Conservation (phyloP, 2,113 vertebrate species). For the Zapus hudsonius region DNA sequence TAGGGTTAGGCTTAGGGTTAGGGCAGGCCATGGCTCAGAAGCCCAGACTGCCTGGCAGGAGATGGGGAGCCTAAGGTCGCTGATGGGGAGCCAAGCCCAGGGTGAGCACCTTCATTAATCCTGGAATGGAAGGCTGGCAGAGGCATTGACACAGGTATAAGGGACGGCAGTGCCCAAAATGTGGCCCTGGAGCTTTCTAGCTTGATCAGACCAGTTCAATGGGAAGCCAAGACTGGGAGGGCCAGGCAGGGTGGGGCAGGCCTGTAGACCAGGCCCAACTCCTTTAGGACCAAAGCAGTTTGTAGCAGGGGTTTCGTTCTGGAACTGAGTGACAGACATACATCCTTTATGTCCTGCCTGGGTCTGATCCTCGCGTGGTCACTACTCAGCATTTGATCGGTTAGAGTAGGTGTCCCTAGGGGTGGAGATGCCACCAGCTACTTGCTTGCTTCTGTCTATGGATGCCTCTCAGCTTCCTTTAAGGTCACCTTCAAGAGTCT, state of each 20-base stretch:
- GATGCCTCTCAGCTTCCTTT: neutral
- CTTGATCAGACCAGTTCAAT: neutral
- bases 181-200: neutral
- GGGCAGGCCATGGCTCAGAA: neutral
- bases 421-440: neutral
- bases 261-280: neutral
- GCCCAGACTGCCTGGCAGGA: neutral
- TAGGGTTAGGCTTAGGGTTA: no score
- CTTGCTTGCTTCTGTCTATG: neutral
- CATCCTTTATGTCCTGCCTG: neutral
- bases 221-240: neutral
- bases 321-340: neutral
- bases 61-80: neutral
- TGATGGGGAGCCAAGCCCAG: constrained; percentile 1
- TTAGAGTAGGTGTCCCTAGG: neutral
- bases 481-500: neutral
- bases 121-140: neutral
- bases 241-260: neutral
- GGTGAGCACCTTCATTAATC: neutral
- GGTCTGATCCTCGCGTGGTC: neutral
- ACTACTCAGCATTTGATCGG: neutral
- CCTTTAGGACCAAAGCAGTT: neutral
- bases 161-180: constrained; percentile 10
- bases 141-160: neutral
- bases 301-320: neutral